These are phyloP conservation scores for Vulpes vulpes DNA, from an alignment of 2,113 vertebrate genomes.

Conservation along the genomic window DNA sequence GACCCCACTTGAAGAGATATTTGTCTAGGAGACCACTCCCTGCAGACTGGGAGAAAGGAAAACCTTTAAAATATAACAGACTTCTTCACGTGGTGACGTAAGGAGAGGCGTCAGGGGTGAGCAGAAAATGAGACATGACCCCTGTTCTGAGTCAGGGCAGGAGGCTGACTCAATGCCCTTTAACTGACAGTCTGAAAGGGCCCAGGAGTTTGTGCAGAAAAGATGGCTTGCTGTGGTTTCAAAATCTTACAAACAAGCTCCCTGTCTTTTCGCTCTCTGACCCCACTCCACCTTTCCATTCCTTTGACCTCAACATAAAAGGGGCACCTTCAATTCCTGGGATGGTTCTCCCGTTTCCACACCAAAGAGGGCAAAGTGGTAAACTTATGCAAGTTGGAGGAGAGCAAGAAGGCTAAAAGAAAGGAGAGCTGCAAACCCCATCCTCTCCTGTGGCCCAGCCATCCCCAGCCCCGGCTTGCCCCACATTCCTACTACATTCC, in stretches of 20 bases:
- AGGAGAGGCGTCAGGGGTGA: neutral
- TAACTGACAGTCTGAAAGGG: neutral
- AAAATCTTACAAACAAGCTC: neutral
- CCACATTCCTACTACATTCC: neutral
- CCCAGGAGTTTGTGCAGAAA: neutral
- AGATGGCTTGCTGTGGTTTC: neutral
- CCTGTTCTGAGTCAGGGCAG: neutral
- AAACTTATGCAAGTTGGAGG: rapidly evolving
- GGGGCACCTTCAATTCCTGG: neutral
- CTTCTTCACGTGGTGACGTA: neutral
- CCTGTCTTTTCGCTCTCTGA: neutral
- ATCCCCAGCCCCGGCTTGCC: neutral
- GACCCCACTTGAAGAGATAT: neutral
- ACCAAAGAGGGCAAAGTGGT: neutral
- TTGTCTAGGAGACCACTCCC: neutral
- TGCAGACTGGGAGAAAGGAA: neutral
- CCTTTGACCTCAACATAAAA: neutral
- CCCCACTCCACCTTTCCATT: neutral
- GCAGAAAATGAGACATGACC: rapidly evolving
- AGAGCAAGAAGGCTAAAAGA: neutral
- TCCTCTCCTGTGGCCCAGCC: neutral
- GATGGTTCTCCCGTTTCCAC: neutral
- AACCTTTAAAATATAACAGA: neutral
- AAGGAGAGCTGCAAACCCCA: neutral
- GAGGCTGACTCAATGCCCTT: neutral